Conservation (phyloP, 2,888 invertebrate species). For the Mythimna albipuncta region DNA sequence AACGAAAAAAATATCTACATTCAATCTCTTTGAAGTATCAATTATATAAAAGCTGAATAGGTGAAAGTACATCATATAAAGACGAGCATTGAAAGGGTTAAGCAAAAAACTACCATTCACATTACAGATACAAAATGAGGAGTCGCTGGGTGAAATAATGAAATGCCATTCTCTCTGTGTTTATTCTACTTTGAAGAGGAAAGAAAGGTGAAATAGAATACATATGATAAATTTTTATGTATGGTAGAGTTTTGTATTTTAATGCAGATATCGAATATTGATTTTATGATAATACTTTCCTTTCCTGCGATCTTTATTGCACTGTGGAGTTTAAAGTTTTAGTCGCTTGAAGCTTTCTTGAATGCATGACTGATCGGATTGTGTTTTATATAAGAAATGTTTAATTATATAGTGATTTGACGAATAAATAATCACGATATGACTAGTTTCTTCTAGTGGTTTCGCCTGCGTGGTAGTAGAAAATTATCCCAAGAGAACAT, state of each 20-base stretch:
- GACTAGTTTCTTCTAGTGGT: too few relatives aligned
- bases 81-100: conserved; percentile 30
- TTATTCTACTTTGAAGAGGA: conserved; percentile 71
- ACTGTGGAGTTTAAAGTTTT: conserved; percentile 19
- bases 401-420: too few relatives aligned
- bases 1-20: neutral
- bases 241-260: conserved; percentile 69
- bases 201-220: conserved; percentile 70
- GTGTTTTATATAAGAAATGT: too few relatives aligned
- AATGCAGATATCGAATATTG: conserved; percentile 74
- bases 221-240: conserved; percentile 47
- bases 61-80: neutral
- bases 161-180: conserved; percentile 70
- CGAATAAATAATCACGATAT: too few relatives aligned
- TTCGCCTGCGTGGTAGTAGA: too few relatives aligned
- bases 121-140: conserved; percentile 56
- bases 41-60: conserved; percentile 35
- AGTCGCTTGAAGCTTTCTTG: neutral
- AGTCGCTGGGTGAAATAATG: conserved; percentile 65
- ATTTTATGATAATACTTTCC: conserved; percentile 73
- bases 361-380: neutral
- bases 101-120: conserved; percentile 41
- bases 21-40: conserved; percentile 4
- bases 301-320: conserved; percentile 31
- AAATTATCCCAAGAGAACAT: too few relatives aligned